Percentiles rank a stretch among this genome's conserved stretches.
Evolutionary conservation across 1,140 invertebrate genomes (phyloP).

Genomic region (Helicoverpa armigera): DNA sequence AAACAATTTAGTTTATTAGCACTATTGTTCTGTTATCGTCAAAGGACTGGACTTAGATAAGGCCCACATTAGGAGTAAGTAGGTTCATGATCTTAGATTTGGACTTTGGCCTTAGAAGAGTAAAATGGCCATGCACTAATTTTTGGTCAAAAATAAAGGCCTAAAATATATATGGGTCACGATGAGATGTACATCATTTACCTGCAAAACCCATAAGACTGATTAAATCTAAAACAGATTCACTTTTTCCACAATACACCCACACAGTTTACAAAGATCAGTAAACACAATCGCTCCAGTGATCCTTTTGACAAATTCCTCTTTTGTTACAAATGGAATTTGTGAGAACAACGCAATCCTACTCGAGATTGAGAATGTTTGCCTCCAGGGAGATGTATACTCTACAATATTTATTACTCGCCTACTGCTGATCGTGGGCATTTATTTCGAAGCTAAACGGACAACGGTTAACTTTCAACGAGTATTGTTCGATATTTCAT

Average conservation of each 20-base stretch:
- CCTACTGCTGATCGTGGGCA: slow-evolving; percentile 11
- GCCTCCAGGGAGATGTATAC: slow-evolving; percentile 28
- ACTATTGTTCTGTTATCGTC: slow-evolving; percentile 12
- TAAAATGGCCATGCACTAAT: background rate
- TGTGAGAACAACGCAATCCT: slow-evolving; percentile 53
- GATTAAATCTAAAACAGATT: background rate
- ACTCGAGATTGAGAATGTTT: slow-evolving; percentile 50
- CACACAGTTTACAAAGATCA: slow-evolving; percentile 4
- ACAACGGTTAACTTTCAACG: slow-evolving; percentile 33
- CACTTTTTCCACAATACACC: background rate
- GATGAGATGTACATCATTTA: background rate
- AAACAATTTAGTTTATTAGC: slow-evolving; percentile 33
- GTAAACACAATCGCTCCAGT: slow-evolving; percentile 16
- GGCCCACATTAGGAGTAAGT: slow-evolving; percentile 12
- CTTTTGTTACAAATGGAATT: slow-evolving; percentile 49
- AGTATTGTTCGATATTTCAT: slow-evolving; percentile 27
- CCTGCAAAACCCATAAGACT: background rate
- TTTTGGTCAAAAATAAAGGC: background rate
- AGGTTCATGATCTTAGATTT: background rate
- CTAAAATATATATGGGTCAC: background rate
- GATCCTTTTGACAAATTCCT: slow-evolving; percentile 45
- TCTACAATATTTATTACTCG: slow-evolving; percentile 61
- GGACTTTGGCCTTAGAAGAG: background rate
- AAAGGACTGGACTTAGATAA: slow-evolving; percentile 19
- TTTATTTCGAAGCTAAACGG: slow-evolving; percentile 26